phyloP scores from a whole-genome alignment of 2,113 vertebrate species.

The Furnarius figulus region DNA sequence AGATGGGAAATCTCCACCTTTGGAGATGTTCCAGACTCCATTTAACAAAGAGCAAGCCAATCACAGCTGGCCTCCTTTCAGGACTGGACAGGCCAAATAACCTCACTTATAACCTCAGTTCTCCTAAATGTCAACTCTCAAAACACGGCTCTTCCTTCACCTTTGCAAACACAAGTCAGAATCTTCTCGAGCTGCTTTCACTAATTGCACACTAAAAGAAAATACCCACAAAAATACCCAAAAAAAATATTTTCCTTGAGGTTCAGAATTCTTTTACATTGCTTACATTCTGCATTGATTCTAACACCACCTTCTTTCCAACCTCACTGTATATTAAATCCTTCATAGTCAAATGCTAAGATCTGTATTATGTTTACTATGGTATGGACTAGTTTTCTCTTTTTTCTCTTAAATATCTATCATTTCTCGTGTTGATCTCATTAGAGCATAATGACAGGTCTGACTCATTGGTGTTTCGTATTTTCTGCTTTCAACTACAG shows the following conservation, averaged over 20 bases:
- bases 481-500: neutral
- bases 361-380: accelerated
- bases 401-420: neutral
- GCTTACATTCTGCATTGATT: neutral
- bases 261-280: neutral
- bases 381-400: neutral
- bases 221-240: neutral
- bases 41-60: neutral
- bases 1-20: neutral
- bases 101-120: neutral
- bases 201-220: neutral
- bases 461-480: neutral
- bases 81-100: neutral
- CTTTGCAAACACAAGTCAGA: neutral
- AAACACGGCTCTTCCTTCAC: neutral
- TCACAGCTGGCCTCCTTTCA: neutral
- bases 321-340: neutral
- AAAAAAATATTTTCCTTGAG: neutral
- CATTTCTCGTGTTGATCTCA: neutral
- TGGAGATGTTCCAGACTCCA: neutral
- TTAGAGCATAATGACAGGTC: neutral
- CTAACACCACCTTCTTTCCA: neutral
- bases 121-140: neutral
- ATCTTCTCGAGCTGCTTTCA: neutral
- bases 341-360: neutral